Evolutionary conservation across 2,888 invertebrate genomes (phyloP).

Genomic region (Craniophora ligustri): DNA sequence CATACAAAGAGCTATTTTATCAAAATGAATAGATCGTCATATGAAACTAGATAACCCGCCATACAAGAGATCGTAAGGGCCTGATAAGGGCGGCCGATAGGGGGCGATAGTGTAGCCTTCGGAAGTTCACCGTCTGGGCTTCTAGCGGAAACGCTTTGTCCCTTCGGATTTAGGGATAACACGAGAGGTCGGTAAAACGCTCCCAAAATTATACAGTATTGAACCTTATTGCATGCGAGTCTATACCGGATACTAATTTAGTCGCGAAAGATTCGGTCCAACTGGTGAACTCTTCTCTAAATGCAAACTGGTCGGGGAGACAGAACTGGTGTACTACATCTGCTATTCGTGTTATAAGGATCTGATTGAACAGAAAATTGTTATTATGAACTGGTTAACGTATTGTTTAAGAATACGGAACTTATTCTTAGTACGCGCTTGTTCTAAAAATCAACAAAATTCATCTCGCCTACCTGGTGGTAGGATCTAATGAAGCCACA

Average conservation of each 20-base stretch:
- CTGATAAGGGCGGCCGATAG: constrained; percentile 60
- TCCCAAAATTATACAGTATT: constrained; percentile 51
- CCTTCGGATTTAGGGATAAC: constrained; percentile 62
- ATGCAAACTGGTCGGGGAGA: constrained; percentile 7
- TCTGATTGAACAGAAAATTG: too few species aligned
- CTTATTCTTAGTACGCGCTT: too few species aligned
- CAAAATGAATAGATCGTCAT: constrained; percentile 52
- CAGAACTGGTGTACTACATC: background rate
- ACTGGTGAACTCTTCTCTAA: constrained; percentile 39
- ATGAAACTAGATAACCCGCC: constrained; percentile 52
- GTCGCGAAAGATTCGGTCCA: constrained; percentile 42
- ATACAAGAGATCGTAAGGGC: constrained; percentile 57
- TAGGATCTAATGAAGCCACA: too few species aligned
- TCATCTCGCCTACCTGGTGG: too few species aligned
- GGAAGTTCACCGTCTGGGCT: constrained; percentile 66
- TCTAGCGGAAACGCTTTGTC: constrained; percentile 76
- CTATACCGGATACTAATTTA: constrained; percentile 53
- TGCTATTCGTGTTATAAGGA: background rate
- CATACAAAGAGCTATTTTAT: constrained; percentile 48
- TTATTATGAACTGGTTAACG: too few species aligned
- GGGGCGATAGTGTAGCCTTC: constrained; percentile 70
- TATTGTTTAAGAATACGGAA: too few species aligned
- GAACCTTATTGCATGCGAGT: constrained; percentile 56
- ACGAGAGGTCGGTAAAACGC: constrained; percentile 54
- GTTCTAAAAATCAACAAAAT: too few species aligned